Evolutionary conservation across 2,797 vertebrate species (phyloP).

Genomic region (Naso thynnoides): DNA sequence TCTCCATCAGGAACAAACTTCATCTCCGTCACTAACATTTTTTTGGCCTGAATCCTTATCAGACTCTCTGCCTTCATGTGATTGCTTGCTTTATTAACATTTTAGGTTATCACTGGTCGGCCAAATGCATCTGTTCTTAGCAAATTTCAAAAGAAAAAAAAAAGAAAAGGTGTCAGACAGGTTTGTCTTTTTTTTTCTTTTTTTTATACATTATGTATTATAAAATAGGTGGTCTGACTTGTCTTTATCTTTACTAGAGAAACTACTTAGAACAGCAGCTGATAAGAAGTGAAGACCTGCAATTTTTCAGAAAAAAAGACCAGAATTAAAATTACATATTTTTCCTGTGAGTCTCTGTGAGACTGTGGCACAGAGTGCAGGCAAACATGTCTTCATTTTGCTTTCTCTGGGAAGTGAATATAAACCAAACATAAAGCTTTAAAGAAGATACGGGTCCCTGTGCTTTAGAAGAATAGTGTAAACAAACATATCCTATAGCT

Average conservation of each 20-base stretch:
- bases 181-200: background rate
- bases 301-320: slow-evolving; percentile 28
- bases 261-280: too few relatives aligned
- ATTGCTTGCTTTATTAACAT: background rate
- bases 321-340: slow-evolving; percentile 13
- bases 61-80: background rate
- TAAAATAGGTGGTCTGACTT: too few relatives aligned
- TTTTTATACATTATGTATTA: background rate
- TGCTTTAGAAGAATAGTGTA: slow-evolving; percentile 16
- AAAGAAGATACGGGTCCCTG: slow-evolving; percentile 24
- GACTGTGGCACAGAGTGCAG: background rate
- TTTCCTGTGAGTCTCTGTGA: background rate
- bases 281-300: slow-evolving; percentile 36
- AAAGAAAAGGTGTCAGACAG: background rate
- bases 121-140: slow-evolving; percentile 2
- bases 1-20: too few relatives aligned
- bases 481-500: slow-evolving; percentile 27
- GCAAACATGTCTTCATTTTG: background rate
- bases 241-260: too few relatives aligned
- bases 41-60: background rate
- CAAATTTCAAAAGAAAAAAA: slow-evolving; percentile 18
- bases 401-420: background rate
- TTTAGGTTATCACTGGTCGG: slow-evolving; percentile 30
- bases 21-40: too few relatives aligned
- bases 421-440: slow-evolving; percentile 28